Evolutionary conservation across 2,888 invertebrate genomes (phyloP).

Genomic region (Pyrrhia umbra): DNA sequence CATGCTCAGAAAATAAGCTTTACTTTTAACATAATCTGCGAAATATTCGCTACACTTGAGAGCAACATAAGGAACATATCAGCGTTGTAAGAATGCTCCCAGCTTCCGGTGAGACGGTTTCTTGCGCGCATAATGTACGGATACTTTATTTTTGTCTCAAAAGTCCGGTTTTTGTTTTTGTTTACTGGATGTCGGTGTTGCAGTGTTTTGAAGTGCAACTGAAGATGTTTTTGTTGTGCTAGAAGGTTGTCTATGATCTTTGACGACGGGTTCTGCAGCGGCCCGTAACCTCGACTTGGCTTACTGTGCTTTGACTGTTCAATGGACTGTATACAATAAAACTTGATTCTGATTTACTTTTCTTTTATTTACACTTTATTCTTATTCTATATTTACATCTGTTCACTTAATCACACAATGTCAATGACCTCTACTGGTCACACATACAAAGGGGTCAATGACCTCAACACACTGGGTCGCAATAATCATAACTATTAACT

Average conservation of each 20-base stretch:
- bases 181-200: constrained; percentile 42
- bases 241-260: constrained; percentile 11
- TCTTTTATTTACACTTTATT: too few species aligned
- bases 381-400: too few species aligned
- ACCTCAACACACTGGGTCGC: too few species aligned
- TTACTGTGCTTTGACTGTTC: too few species aligned
- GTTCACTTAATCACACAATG: too few species aligned
- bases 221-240: constrained; percentile 5
- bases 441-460: too few species aligned
- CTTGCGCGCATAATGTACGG: constrained; percentile 53
- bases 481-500: too few species aligned
- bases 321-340: too few species aligned
- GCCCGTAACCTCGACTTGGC: too few species aligned
- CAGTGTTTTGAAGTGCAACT: constrained; percentile 32
- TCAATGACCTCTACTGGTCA: too few species aligned
- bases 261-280: too few species aligned
- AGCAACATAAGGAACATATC: constrained; percentile 57
- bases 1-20: neutral
- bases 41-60: constrained; percentile 2
- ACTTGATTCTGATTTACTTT: too few species aligned
- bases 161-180: constrained; percentile 52
- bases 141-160: constrained; percentile 64
- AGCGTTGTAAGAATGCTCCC: constrained; percentile 49
- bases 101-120: constrained; percentile 65
- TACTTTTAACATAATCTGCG: neutral